phyloP scores from a whole-genome alignment of 2,797 vertebrate species.

The Ispidina picta region DNA sequence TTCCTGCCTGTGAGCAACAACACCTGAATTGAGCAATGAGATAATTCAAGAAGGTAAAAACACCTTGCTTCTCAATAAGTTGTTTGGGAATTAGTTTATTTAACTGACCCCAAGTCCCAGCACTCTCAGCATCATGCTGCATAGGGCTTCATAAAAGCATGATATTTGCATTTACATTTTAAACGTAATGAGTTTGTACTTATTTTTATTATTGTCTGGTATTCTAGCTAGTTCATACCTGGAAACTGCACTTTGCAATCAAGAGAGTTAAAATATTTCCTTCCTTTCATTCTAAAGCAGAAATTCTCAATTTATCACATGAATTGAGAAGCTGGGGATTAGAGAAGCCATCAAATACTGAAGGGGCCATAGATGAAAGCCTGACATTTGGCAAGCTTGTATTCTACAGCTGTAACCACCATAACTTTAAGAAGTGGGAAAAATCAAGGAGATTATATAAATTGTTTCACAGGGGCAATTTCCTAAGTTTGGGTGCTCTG shows the following conservation, averaged over 20 bases:
- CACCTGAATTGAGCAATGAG: neutral
- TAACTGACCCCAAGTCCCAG: neutral
- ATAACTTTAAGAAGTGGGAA: constrained; percentile 7
- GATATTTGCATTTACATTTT: neutral
- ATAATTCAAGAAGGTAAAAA: neutral
- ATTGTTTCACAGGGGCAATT: neutral
- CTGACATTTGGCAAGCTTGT: constrained; percentile 1
- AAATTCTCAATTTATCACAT: neutral
- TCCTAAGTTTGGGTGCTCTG: neutral
- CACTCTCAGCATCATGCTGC: neutral
- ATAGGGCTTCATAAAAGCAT: neutral
- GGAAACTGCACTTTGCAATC: neutral
- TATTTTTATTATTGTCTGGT: neutral
- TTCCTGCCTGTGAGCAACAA: neutral
- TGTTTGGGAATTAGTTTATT: neutral
- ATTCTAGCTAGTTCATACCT: neutral
- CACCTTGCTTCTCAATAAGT: neutral
- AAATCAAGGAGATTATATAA: constrained; percentile 35
- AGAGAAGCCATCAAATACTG: constrained; percentile 4
- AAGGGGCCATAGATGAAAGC: neutral
- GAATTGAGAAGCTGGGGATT: neutral
- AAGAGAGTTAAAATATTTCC: neutral
- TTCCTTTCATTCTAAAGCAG: neutral
- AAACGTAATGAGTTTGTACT: neutral
- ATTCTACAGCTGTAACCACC: constrained; percentile 22